Percentiles rank a stretch among this genome's conserved stretches.
Evolutionary conservation across 2,797 vertebrate genomes (phyloP).

Genomic region (Pseudopleuronectes americanus): DNA sequence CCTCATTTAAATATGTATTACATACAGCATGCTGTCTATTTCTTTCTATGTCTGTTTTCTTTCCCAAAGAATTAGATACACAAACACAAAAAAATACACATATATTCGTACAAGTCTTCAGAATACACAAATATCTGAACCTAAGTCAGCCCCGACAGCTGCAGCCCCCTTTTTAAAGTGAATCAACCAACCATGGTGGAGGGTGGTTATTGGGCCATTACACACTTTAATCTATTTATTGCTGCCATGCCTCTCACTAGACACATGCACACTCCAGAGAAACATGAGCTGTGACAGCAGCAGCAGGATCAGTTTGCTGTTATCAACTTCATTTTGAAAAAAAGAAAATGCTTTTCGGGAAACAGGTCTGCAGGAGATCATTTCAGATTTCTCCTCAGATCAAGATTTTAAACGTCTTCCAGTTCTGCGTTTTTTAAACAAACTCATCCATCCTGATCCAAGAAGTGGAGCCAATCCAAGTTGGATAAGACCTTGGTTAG

Average conservation of each 20-base stretch:
- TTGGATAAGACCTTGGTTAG: no score
- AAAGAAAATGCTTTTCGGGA: neutral
- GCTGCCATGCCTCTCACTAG: conserved; percentile 59
- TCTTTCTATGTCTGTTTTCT: neutral
- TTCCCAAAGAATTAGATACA: conserved; percentile 18
- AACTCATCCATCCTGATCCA: no score
- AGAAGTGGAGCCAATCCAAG: no score
- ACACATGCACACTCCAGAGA: conserved; percentile 61
- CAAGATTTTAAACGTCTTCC: neutral
- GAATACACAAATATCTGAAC: conserved; percentile 51
- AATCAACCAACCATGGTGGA: conserved; percentile 53
- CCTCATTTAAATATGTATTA: conserved; percentile 33
- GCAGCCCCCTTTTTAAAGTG: conserved; percentile 51
- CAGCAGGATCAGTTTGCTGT: conserved; percentile 16
- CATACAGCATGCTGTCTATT: neutral
- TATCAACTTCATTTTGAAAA: conserved; percentile 1
- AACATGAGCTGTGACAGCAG: conserved; percentile 59
- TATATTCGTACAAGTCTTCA: conserved; percentile 19
- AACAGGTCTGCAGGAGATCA: conserved; percentile 6
- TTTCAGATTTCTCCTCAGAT: conserved; percentile 6
- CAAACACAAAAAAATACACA: conserved; percentile 16
- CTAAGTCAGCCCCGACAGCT: conserved; percentile 73
- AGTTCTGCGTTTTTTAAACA: neutral
- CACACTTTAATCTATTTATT: conserved; percentile 80
- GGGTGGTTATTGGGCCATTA: conserved; percentile 67